Evolutionary conservation across 2,113 vertebrate species (phyloP).

Genomic region (Thunnus maccoyii): DNA sequence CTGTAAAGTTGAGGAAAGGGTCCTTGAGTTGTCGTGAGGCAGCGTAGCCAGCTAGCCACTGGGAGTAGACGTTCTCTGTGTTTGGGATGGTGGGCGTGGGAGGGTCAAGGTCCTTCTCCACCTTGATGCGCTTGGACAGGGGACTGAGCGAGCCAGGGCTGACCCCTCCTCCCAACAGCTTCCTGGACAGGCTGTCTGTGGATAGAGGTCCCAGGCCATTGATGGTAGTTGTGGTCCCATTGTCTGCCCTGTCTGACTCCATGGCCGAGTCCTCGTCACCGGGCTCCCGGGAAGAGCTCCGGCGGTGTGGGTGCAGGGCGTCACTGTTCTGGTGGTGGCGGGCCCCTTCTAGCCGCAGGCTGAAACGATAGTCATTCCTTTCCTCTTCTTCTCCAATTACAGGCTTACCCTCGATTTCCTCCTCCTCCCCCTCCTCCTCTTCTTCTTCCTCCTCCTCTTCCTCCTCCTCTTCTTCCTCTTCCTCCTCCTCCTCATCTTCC

Average conservation of each 20-base stretch:
- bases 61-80: conserved; percentile 98
- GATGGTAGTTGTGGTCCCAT: conserved; percentile 77
- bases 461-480: conserved; percentile 79
- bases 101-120: conserved; percentile 97
- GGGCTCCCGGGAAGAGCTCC: conserved; percentile 88
- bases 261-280: conserved; percentile 89
- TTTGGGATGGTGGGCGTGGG: conserved; percentile 93
- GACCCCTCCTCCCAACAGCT: conserved; percentile 89
- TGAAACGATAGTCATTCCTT: conserved; percentile 92
- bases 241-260: conserved; percentile 91
- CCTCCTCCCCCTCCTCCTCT: conserved; percentile 92
- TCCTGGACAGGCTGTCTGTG: conserved; percentile 92
- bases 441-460: conserved; percentile 93
- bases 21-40: conserved; percentile 98
- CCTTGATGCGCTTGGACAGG: conserved; percentile 98
- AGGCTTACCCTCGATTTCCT: conserved; percentile 90
- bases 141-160: conserved; percentile 95
- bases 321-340: conserved; percentile 97
- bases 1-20: conserved; percentile 93
- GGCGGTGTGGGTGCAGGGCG: conserved; percentile 93
- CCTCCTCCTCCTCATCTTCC: conserved; percentile 76
- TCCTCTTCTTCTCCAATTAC: conserved; percentile 87
- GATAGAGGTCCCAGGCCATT: conserved; percentile 93
- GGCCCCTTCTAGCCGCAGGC: conserved; percentile 93
- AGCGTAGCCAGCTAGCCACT: conserved; percentile 97